Conservation (phyloP, 2,888 invertebrate species). For the Muschampia plurimacula region DNA sequence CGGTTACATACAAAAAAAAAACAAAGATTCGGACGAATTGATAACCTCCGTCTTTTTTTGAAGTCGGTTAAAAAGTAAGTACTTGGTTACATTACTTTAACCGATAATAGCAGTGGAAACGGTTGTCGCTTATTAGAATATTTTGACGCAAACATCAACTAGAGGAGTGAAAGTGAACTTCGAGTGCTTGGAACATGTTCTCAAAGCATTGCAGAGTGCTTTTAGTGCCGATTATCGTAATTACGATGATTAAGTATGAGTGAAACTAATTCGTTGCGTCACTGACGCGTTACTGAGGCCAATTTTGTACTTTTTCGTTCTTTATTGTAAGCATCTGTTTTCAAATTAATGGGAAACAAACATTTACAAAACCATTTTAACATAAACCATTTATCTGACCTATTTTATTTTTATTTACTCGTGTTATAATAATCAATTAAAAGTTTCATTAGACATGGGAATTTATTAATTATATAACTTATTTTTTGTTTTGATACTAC, state of each 20-base stretch:
- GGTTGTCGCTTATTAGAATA: background rate
- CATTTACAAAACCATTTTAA: too few species aligned
- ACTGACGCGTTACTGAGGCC: background rate
- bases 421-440: background rate
- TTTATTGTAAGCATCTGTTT: background rate
- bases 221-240: conserved; percentile 43
- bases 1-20: too few species aligned
- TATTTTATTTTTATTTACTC: too few species aligned
- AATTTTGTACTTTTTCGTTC: background rate
- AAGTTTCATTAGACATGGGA: background rate
- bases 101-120: background rate
- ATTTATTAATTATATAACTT: background rate
- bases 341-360: too few species aligned
- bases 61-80: too few species aligned
- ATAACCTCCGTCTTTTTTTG: too few species aligned
- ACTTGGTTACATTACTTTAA: too few species aligned
- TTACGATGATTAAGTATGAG: conserved; percentile 1
- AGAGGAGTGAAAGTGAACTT: conserved; percentile 53
- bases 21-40: too few species aligned
- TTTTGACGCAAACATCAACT: conserved; percentile 5
- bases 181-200: conserved; percentile 48
- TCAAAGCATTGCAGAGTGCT: conserved; percentile 49
- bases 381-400: too few species aligned
- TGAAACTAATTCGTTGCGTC: conserved; percentile 14
- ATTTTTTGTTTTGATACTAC: background rate